Conservation (phyloP, 2,113 vertebrate species). For the Chloropsis hardwickii region DNA sequence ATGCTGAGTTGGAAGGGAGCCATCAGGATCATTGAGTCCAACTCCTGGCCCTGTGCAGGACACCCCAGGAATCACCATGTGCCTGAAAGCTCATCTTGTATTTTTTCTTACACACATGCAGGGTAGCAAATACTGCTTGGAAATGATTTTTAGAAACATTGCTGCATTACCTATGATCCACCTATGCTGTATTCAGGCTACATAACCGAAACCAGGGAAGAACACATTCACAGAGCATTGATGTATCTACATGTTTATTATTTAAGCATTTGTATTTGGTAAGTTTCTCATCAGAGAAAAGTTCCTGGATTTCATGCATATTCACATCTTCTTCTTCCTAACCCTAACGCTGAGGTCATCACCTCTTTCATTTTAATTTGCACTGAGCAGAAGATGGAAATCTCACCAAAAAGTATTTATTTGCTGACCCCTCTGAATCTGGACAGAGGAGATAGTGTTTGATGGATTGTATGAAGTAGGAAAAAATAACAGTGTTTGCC, state of each 20-base stretch:
- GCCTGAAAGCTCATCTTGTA: neutral
- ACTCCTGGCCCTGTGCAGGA: neutral
- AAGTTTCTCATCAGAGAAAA: neutral
- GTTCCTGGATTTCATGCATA: neutral
- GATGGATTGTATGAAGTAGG: conserved; percentile 3
- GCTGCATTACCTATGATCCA: neutral
- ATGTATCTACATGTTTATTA: neutral
- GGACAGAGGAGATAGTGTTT: conserved; percentile 13
- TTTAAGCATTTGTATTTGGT: neutral
- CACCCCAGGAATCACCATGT: neutral
- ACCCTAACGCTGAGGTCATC: neutral
- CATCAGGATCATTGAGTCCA: neutral
- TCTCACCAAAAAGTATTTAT: neutral
- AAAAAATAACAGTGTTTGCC: neutral
- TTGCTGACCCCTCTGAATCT: conserved; percentile 4
- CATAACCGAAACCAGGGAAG: neutral
- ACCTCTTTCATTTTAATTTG: neutral
- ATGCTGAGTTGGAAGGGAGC: neutral
- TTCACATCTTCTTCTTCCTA: neutral
- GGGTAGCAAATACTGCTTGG: neutral
- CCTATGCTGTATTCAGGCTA: neutral
- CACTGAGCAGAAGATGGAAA: conserved; percentile 5
- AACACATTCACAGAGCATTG: neutral
- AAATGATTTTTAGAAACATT: neutral
- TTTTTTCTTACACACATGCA: neutral